Percentiles rank a stretch among this genome's conserved stretches.
phyloP scores from a whole-genome alignment of 2,797 vertebrate genomes.

The Hippocampus kuda region DNA sequence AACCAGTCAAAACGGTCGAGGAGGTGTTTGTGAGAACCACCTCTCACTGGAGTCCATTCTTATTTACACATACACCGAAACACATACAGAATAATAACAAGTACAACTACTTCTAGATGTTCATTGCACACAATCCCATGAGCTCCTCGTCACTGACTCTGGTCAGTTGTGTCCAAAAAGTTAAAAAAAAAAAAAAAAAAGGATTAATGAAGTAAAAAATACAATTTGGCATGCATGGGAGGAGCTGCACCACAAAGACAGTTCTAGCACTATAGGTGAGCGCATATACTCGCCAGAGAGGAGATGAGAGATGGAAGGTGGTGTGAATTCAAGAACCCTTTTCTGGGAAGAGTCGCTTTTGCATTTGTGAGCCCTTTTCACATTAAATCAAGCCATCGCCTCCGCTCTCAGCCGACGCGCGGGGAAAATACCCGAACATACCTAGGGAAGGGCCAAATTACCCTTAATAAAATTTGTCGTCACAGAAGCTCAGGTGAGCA shows the following conservation, averaged over 20 bases:
- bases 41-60: constrained; percentile 37
- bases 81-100: constrained; percentile 40
- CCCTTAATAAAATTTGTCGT: not conserved
- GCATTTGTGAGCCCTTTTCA: not conserved
- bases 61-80: constrained; percentile 55
- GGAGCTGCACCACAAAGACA: constrained; percentile 58
- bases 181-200: constrained; percentile 11
- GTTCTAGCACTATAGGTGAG: constrained; percentile 44
- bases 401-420: not conserved
- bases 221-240: constrained; percentile 64
- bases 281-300: constrained; percentile 24
- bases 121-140: constrained; percentile 33
- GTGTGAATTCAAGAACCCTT: not conserved
- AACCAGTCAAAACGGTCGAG: not conserved
- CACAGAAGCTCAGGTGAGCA: no score
- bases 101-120: constrained; percentile 46
- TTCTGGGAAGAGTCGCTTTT: not conserved
- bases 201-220: constrained; percentile 44
- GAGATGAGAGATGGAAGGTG: constrained; percentile 4
- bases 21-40: constrained; percentile 32
- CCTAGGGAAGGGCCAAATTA: not conserved
- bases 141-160: not conserved
- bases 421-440: not conserved
- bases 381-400: not conserved
- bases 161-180: constrained; percentile 23